Base-by-base conservation (phyloP, 2,888 invertebrate genomes). In the Drosophila nr. perissopoda region DNA sequence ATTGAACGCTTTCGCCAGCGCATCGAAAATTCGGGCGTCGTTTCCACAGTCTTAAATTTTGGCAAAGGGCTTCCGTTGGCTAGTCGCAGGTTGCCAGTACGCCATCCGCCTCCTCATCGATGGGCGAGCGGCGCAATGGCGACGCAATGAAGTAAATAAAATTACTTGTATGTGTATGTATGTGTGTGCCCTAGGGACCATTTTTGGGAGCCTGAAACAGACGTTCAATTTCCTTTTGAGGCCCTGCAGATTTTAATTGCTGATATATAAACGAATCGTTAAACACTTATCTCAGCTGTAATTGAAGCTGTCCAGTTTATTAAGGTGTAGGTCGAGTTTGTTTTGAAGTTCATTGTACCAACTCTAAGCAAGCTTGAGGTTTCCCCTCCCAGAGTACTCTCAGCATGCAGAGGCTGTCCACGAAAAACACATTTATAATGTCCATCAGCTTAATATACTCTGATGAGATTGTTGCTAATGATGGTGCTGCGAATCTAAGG, bases 191-290 rank as follows among this genome's bases (percentile, higher is more conserved):
- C 42, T 31, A 42, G 74, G 58, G 72, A 76, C 38, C 52, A 68
- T 73, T 61, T 42, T 70, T 40, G 27, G n/a, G 11, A 33, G 48
- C 34, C 60, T 18, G 18, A 31, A 64, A 57, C 59, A 69, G 78
- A 81, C 59, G 73, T 84, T 57, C 62, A 90, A 87, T 89, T 88
- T 87, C 89, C 89, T 85, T 48, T 83, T 8, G 25, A 36, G 21
- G 29, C 13, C 46, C 21, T 46, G 82, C 51, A 60, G 79, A 87
- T 83, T 77, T 83, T 76, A 76, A 87, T 69, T 89, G 73, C 63
- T 66, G 89, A 83, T 88, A 79, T 70, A 31, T 70, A 82, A 70
- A 58, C 59, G 62, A 68, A 70, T 61, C 29, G 56, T n/a, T 25
- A 21, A 21, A 21, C 46, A 16, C 21, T 16, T 21, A 42, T 42